phyloP scores from a whole-genome alignment of 1,140 invertebrate genomes.

The Physella acuta region DNA sequence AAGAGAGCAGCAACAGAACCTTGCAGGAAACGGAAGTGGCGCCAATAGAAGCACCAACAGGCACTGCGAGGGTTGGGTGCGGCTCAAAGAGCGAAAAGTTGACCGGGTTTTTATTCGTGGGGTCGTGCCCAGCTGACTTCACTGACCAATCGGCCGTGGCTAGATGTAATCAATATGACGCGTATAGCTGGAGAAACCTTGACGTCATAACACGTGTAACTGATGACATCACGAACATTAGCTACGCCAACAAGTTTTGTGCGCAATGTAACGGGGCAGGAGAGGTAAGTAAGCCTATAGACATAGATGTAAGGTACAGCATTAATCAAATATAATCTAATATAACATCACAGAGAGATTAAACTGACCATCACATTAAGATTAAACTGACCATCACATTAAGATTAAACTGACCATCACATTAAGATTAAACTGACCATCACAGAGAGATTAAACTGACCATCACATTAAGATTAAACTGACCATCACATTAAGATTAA shows the following conservation, averaged over 20 bases:
- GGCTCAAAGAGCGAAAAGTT: not conserved
- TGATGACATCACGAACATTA: not conserved
- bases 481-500: too few species aligned
- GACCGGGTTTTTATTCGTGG: not conserved
- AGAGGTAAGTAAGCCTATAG: too few species aligned
- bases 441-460: too few species aligned
- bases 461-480: too few species aligned
- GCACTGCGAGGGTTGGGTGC: too few species aligned
- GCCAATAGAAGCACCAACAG: not conserved
- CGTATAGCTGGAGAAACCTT: not conserved
- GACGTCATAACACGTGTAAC: not conserved
- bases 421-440: too few species aligned
- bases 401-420: too few species aligned
- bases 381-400: too few species aligned
- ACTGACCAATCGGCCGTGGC: not conserved
- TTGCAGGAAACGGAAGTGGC: not conserved
- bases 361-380: too few species aligned
- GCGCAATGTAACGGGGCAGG: not conserved
- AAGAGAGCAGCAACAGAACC: not conserved
- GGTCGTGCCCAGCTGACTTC: not conserved
- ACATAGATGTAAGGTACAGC: too few species aligned
- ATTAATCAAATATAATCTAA: too few species aligned
- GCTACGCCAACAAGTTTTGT: conserved; percentile 4
- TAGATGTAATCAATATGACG: not conserved
- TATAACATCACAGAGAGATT: too few species aligned